Base-by-base conservation (phyloP, 2,797 vertebrate species). In the Myoxocephalus aenaeus region DNA sequence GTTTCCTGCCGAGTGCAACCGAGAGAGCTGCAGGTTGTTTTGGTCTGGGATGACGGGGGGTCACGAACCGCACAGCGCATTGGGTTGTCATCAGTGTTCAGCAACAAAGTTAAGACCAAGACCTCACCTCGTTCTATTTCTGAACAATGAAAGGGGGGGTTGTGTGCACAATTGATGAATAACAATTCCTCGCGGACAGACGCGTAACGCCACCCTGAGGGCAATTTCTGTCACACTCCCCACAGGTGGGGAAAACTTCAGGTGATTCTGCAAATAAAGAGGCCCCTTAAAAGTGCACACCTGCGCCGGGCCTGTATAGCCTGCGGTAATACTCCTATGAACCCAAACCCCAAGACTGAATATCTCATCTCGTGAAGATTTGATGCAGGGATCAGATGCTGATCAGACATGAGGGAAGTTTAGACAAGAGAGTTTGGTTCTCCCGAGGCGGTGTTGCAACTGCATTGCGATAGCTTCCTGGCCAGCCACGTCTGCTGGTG, bases 211-310 rank as follows among this genome's bases (percentile, higher is more conserved):
- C 74, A 51, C 75, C 90, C 83, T 65, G 18, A 68, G 77, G 84
- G 62, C 56, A n/a, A 27, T 51, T 51, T 80, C 76, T 75, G 66
- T 82, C 77, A 83, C 64, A 44, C 46, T 74, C 57, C 7, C 69
- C 73, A 84, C 73, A 84, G 87, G 70, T 82, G 79, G 75, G 75
- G 86, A 88, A 84, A 86, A 87, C 76, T 65, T 89, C 70, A 83
- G 80, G 77, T 81, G 75, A 86, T 82, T 78, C 68, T 79, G 17
- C 70, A 83, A 92, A 90, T 76, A 86, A 90, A 89, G 75, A 88
- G 82, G 79, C 70, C 88, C 86, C 77, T 91, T 90, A 81, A 92
- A 93, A 79, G 36, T 74, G 75, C 88, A 92, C 92, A 94, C 89
- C 93, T 94, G 90, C 14, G 9, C 36, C 67, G 65, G 84, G 75